phyloP scores from a whole-genome alignment of 2,797 vertebrate species.

The Muscicapa comitata region DNA sequence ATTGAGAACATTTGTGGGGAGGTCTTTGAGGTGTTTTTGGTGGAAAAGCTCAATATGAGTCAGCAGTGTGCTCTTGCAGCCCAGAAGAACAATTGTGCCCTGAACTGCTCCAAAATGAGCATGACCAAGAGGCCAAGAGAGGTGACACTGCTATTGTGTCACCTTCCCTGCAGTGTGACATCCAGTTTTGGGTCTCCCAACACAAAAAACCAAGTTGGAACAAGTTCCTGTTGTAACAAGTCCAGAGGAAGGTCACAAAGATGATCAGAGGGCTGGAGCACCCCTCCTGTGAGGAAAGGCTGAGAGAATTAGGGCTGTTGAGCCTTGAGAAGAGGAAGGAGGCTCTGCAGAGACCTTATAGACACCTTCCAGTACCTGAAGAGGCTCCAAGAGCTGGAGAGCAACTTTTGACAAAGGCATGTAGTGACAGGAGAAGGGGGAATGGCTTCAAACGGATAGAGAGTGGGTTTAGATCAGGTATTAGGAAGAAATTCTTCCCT shows the following conservation, averaged over 20 bases:
- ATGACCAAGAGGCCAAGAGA: neutral
- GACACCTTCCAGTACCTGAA: neutral
- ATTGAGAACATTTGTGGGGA: neutral
- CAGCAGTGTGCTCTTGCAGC: neutral
- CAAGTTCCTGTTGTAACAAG: fast-evolving
- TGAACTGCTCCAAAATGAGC: neutral
- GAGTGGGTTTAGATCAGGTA: neutral
- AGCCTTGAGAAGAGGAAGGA: neutral
- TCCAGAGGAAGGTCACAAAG: neutral
- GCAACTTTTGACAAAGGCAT: neutral
- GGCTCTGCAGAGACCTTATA: neutral
- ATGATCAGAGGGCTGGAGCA: neutral
- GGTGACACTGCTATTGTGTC: too few species aligned
- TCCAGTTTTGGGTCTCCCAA: neutral
- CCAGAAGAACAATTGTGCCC: neutral
- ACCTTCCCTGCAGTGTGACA: neutral
- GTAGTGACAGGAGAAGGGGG: too few species aligned
- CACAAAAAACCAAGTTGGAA: fast-evolving
- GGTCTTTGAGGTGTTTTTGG: neutral
- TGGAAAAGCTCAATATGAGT: neutral
- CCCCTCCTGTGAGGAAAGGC: neutral
- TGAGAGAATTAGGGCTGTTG: neutral
- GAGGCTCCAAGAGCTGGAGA: neutral
- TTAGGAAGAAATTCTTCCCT: neutral
- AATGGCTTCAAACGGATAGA: neutral